phyloP scores from a whole-genome alignment of 2,113 vertebrate species.

The Rynchops niger region DNA sequence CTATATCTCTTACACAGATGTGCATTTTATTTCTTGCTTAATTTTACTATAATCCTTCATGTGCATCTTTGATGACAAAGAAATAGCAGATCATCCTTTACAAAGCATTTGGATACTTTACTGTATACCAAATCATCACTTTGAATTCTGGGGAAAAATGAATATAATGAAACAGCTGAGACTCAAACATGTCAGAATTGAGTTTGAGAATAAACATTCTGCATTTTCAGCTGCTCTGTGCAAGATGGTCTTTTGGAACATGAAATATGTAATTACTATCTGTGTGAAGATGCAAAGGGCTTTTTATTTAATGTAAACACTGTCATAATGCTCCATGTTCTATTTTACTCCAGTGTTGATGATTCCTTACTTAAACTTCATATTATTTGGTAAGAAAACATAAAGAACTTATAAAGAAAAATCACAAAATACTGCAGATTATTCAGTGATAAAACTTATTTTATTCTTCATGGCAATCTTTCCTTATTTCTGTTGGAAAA shows the following conservation, averaged over 20 bases:
- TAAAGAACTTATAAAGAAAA: background rate
- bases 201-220: background rate
- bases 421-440: background rate
- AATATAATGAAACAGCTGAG: background rate
- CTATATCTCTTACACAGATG: background rate
- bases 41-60: background rate
- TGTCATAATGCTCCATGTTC: background rate
- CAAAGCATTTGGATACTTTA: background rate
- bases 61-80: background rate
- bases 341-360: background rate
- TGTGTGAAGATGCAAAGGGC: background rate
- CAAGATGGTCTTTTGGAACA: background rate
- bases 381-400: background rate
- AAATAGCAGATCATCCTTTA: background rate
- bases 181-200: background rate
- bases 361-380: background rate
- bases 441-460: background rate
- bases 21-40: background rate
- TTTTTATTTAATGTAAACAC: background rate
- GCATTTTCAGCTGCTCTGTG: conserved; percentile 5
- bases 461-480: background rate
- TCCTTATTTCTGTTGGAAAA: background rate
- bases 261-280: background rate
- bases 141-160: background rate
- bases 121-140: background rate